Conservation (phyloP, 1,140 invertebrate genomes). For the Arctopsyche grandis region DNA sequence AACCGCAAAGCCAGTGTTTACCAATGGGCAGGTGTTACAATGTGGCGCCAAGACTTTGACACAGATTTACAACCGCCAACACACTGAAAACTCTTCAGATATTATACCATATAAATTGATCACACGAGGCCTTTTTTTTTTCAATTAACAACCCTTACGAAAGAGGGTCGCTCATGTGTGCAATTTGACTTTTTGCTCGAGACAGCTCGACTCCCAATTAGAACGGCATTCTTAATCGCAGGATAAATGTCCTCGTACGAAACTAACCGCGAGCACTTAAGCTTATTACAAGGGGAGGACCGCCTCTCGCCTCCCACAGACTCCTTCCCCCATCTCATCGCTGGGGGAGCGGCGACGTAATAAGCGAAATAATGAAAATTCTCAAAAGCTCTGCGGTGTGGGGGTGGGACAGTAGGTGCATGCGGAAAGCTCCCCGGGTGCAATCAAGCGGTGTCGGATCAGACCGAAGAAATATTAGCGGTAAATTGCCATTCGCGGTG, state of each 20-base stretch:
- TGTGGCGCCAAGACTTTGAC: background rate
- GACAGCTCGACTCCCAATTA: conserved; percentile 26
- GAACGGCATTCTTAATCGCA: conserved; percentile 36
- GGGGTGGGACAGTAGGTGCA: background rate
- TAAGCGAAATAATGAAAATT: conserved; percentile 47
- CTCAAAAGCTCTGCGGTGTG: conserved; percentile 36
- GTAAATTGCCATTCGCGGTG: conserved; percentile 18
- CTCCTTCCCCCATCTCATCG: background rate
- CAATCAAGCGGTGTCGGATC: conserved; percentile 24
- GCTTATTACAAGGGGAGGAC: conserved; percentile 30
- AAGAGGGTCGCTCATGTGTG: background rate
- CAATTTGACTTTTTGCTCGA: background rate
- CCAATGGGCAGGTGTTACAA: background rate
- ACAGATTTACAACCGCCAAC: background rate
- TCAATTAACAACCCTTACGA: background rate
- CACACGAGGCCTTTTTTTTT: background rate
- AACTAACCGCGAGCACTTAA: conserved; percentile 45
- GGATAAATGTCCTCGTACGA: conserved; percentile 43
- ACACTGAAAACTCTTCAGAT: background rate
- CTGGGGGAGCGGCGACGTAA: conserved; percentile 19
- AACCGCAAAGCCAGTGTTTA: background rate
- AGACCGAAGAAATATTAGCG: conserved; percentile 30
- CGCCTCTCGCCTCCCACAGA: background rate
- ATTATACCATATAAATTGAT: background rate
- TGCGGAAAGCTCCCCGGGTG: background rate